Evolutionary conservation across 2,113 vertebrate genomes (phyloP), one percentile per base, ranked within the genome.

Genomic region (Equus quagga): DNA sequence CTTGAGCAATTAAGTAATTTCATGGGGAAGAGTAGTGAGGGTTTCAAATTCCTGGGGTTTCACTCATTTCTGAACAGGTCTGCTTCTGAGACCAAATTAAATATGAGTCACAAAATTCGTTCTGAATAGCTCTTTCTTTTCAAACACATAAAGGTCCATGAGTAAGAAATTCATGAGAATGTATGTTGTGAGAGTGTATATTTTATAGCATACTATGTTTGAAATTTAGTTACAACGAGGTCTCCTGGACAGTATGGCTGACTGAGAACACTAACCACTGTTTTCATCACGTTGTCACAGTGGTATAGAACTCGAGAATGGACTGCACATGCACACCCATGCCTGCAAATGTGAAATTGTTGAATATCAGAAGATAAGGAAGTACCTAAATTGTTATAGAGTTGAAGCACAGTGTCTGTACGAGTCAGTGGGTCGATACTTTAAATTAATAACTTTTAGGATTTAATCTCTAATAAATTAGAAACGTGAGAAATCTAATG

Each of bases 131-230:
- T 72, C 23, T 81, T 87, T 8, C n/a, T 90, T 93, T 90, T 60
- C 69, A 46, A 91, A 56, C 9, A 44, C 58, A 21, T 41, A 36
- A 90, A 44, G 11, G 51, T 36, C 49, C 8, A 31, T 76, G 87
- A 31, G 10, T 85, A 64, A 92, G 84, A 83, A 95, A 62, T 91
- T 60, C n/a, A 19, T 92, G 75, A 85, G 67, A 89, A 23, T 75
- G 54, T 72, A 62, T 73, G 8, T 41, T 78, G 12, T 81, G 26
- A 84, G 33, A 75, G 4, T 19, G 23, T 31, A 36, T 89, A 11
- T 60, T 95, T 96, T 41, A 60, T 7, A 94, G 46, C 0, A 75
- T 6, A 4, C 11, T 11, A 1, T 28, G 17, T 91, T 93, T 85
- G 36, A 75, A 24, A 75, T 76, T 64, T 62, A 51, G 46, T 89